Evolutionary conservation across 2,888 invertebrate genomes (phyloP).

Genomic region (Ashinkailepas kermadecensis): DNA sequence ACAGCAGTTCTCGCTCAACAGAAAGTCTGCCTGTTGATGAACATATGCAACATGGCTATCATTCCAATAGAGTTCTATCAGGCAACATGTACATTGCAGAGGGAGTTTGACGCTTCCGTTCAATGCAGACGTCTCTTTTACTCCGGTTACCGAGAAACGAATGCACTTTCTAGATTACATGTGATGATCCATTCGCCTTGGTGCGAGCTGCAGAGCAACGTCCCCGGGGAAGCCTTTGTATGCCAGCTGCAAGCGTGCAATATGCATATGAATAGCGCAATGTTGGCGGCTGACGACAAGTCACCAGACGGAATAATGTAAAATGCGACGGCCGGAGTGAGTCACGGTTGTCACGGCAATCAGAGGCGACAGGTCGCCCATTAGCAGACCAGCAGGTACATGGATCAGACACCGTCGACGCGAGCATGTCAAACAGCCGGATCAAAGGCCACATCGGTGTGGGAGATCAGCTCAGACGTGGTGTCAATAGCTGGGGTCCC

Average conservation of each 20-base stretch:
- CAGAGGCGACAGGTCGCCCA: conserved; percentile 21
- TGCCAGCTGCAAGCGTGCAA: conserved; percentile 25
- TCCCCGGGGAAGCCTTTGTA: background rate
- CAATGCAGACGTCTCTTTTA: too few species aligned
- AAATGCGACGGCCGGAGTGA: conserved; percentile 21
- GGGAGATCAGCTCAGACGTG: too few species aligned
- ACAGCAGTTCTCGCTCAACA: too few species aligned
- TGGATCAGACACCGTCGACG: background rate
- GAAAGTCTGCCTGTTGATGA: too few species aligned
- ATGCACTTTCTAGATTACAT: background rate
- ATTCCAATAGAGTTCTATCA: too few species aligned
- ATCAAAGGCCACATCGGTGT: background rate
- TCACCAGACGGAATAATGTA: conserved; percentile 21
- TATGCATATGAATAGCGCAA: conserved; percentile 28
- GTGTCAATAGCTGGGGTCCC: too few species aligned
- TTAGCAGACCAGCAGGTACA: too few species aligned
- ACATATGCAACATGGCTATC: too few species aligned
- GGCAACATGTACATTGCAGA: too few species aligned
- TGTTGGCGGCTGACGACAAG: conserved; percentile 27
- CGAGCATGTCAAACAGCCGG: background rate
- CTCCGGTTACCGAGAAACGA: background rate
- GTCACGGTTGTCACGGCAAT: conserved; percentile 22
- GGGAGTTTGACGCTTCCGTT: too few species aligned
- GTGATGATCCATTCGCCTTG: background rate
- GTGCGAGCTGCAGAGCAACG: background rate